Percentiles rank a stretch among this genome's conserved stretches.
Evolutionary conservation across 2,113 vertebrate species (phyloP).

Genomic region (Hymenochirus boettgeri): DNA sequence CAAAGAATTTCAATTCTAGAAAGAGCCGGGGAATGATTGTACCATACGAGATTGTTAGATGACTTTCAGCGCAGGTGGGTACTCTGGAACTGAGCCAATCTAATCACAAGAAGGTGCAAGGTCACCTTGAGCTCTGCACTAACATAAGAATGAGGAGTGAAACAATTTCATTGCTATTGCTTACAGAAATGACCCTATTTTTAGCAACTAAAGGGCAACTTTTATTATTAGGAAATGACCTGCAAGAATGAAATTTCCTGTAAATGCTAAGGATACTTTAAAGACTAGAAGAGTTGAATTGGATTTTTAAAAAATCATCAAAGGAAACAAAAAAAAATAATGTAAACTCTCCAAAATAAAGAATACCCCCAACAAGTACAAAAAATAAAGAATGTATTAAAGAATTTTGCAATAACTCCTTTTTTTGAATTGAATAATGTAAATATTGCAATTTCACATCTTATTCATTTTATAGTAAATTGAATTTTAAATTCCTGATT

Average conservation of each 20-base stretch:
- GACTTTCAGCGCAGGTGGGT: constrained; percentile 43
- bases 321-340: constrained; percentile 4
- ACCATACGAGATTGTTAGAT: constrained; percentile 37
- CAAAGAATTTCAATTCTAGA: constrained; percentile 28
- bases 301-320: not conserved
- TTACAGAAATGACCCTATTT: constrained; percentile 40
- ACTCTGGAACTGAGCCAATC: constrained; percentile 34
- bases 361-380: too few species aligned
- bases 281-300: not conserved
- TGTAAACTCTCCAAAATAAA: too few species aligned
- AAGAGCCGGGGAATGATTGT: constrained; percentile 36
- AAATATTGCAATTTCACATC: too few species aligned
- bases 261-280: constrained; percentile 3
- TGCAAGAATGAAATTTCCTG: constrained; percentile 24
- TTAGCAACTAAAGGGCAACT: constrained; percentile 22
- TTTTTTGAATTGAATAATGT: too few species aligned
- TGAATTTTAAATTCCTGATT: too few species aligned
- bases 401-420: too few species aligned
- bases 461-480: too few species aligned
- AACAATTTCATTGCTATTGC: constrained; percentile 34
- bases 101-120: constrained; percentile 41
- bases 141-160: constrained; percentile 32
- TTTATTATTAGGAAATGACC: constrained; percentile 39
- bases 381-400: too few species aligned
- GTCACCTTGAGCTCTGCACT: constrained; percentile 42